Base-by-base conservation (phyloP, 2,888 invertebrate species). In the Malacosoma neustria region DNA sequence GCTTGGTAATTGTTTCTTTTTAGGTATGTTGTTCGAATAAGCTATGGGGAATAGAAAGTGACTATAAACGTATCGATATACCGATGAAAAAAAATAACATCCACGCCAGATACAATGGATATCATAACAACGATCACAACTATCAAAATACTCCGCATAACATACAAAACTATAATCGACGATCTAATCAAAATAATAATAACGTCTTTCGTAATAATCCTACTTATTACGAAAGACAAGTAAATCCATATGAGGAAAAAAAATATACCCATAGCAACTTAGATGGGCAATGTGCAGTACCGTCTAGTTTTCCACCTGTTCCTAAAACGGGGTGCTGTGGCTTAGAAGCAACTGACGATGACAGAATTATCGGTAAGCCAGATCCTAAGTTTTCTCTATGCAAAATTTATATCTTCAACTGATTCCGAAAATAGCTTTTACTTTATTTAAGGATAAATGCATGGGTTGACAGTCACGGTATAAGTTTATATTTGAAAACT, bases 271-370 rank as follows among this genome's bases (percentile, higher is more conserved):
- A 22, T 22, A 37, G 39, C 34, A 47, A 48, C 40, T 37, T 43
- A 31, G 48, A 30, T 36, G 54, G 52, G 14, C 67, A 71, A 46
- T 79, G 80, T 42, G 42, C 59, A 14, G 38, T 40, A 6, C 41
- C 62, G 60, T 62, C 67, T 41, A 72, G 61, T 49, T 58, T 64
- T 14, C 72, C 74, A 2, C 77, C 79, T 2, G 58, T 61, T 33
- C 70, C 75, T 32, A 51, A 63, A 41, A 55, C 70, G 33, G 72
- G 67, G 38, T 82, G 82, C 52, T 82, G 82, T 43, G 82, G 82
- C 15, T 56, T 54, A 14, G 79, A 82, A 43, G 67, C 63, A 39
- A 58, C 72, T 44, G 69, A 69, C 35, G 41, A 52, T 37, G 64
- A 70, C 45, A 72, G 62, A 48, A 66, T 72, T 53, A 62, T 60